A percentile compares a stretch with the other conserved stretches of the same genome.
phyloP scores from a whole-genome alignment of 2,113 vertebrate genomes.

The Entomyzon cyanotis region DNA sequence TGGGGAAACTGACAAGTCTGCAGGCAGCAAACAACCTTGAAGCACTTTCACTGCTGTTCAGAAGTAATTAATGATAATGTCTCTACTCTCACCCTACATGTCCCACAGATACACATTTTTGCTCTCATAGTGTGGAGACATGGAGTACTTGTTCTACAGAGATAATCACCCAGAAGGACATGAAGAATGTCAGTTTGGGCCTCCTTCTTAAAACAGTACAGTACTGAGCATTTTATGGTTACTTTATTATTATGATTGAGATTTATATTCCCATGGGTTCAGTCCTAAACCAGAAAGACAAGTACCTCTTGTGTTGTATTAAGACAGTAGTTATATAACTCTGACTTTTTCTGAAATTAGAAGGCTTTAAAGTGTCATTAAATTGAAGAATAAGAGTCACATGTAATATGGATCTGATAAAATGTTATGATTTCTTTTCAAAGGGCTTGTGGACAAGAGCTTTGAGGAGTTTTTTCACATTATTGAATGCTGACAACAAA shows the following conservation, averaged over 20 bases:
- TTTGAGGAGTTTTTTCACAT: background rate
- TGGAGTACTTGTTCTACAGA: background rate
- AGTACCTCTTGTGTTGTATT: background rate
- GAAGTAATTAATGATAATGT: constrained; percentile 53
- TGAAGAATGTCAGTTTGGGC: background rate
- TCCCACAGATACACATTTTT: background rate
- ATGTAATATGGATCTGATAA: background rate
- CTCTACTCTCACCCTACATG: background rate
- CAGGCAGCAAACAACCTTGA: constrained; percentile 52
- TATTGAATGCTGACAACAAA: background rate
- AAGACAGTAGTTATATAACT: background rate
- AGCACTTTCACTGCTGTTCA: constrained; percentile 15
- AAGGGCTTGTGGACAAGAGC: background rate
- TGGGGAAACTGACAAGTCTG: constrained; percentile 34
- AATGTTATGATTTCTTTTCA: background rate
- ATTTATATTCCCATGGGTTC: background rate
- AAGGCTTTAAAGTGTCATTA: background rate
- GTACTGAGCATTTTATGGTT: background rate
- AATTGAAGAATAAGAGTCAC: background rate
- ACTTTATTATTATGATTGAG: background rate
- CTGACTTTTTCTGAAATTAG: background rate
- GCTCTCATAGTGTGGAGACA: background rate
- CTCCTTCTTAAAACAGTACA: background rate
- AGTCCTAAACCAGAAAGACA: background rate
- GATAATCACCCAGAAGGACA: background rate